Conservation (phyloP, 2,113 vertebrate species). For the Puntigrus tetrazona region DNA sequence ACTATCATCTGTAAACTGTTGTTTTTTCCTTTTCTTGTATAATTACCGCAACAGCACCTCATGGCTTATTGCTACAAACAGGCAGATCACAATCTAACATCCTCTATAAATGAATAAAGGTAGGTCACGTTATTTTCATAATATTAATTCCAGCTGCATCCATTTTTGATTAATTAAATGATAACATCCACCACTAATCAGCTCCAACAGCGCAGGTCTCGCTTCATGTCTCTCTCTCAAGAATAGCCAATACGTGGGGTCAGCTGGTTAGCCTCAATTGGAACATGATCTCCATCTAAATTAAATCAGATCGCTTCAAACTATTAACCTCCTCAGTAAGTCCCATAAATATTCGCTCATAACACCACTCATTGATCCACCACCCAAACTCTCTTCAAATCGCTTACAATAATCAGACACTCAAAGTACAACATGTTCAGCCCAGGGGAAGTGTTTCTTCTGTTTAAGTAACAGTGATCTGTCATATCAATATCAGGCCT, state of each 20-base stretch:
- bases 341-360: constrained; percentile 67
- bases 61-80: background rate
- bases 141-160: background rate
- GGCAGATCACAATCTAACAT: background rate
- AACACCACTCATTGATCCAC: constrained; percentile 46
- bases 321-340: constrained; percentile 66
- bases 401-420: constrained; percentile 30
- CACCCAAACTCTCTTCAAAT: constrained; percentile 7
- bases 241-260: constrained; percentile 30
- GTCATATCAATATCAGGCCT: constrained; percentile 32
- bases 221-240: constrained; percentile 6
- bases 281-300: constrained; percentile 67
- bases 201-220: background rate
- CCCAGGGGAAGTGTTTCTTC: constrained; percentile 28
- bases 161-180: constrained; percentile 20
- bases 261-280: constrained; percentile 54
- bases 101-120: background rate
- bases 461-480: constrained; percentile 39
- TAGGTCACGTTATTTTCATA: background rate
- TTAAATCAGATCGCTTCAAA: constrained; percentile 69
- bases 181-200: constrained; percentile 12
- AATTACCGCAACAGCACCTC: background rate
- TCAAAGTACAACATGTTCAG: constrained; percentile 31
- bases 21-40: background rate
- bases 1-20: background rate